Evolutionary conservation across 2,888 invertebrate species (phyloP), one percentile per base, ranked within the genome.

Genomic region (Leistus spinibarbis): DNA sequence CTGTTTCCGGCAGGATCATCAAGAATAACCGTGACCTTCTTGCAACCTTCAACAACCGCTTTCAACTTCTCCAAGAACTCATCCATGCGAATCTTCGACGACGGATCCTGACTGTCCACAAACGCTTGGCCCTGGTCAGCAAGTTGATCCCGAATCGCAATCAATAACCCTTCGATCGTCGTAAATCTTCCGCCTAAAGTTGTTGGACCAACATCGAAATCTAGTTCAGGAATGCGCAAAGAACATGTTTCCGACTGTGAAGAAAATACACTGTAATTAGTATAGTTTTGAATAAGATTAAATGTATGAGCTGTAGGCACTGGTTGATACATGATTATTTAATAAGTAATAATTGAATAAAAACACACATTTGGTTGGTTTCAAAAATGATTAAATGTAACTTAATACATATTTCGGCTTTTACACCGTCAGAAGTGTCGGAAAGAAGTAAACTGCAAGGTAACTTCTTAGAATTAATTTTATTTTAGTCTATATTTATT

Each of bases 1-100:
- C 97, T 98, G 86, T 99, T 99, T 0, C 99, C 99, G 7, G 98
- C 96, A 1, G 99, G 97, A 87, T 99, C 99, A 85, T 99, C 96
- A 78, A 99, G 86, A 2, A 98, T 84, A 1, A 99, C 79, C 0
- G 96, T 96, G 0, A 94, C 88, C 3, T 87, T 80, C 9, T 86
- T 84, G 79, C 90, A 85, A 0, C 93, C 89, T 0, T 88, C 85
- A 19, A 95, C 83, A 10, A 95, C 90, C 69, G 90, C 86, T 62
- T 93, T 89, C 71, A 97, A 86, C 78, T 91, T 88, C 0, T 85
- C 82, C 17, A 94, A 84, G 84, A 98, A 95, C 81, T 82, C 82
- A 0, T 89, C 81, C 81, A 97, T 86, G 65, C 89, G 88, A 13
- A 85, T 79, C 67, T 88, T 88, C 0, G 88, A 83, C 0, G 86